Conservation (phyloP, 2,797 vertebrate species). For the Tympanoctomys barrerae region DNA sequence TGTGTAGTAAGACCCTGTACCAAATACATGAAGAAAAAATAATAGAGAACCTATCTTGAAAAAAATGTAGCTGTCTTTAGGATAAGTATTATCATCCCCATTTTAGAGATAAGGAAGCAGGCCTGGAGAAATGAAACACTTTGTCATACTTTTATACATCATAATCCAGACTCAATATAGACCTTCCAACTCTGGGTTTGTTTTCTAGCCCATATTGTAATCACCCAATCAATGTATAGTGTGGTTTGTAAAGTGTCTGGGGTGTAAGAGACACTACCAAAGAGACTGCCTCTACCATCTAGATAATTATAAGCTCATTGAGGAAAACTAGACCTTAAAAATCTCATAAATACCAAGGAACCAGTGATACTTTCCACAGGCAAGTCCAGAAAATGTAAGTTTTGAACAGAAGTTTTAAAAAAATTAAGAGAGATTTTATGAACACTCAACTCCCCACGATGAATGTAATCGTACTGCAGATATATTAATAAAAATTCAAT, state of each 20-base stretch:
- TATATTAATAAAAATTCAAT: neutral
- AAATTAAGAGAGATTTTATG: neutral
- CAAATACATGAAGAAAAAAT: too few relatives aligned
- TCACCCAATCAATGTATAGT: neutral
- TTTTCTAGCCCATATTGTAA: neutral
- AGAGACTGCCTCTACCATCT: neutral
- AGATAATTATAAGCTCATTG: conserved; percentile 25
- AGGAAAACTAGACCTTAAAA: neutral
- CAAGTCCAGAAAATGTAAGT: neutral
- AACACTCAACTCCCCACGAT: neutral
- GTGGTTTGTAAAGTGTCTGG: neutral
- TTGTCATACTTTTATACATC: neutral
- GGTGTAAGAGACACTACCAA: conserved; percentile 19
- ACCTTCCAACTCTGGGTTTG: neutral
- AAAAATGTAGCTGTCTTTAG: neutral
- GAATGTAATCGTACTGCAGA: neutral
- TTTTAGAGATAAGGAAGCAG: conserved; percentile 46
- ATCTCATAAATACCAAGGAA: neutral
- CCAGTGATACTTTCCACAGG: conserved; percentile 2
- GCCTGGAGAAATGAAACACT: neutral
- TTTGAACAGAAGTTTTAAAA: neutral
- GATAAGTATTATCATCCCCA: conserved; percentile 2
- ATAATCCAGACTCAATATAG: conserved; percentile 12
- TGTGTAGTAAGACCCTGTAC: too few relatives aligned
- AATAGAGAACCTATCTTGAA: neutral